Evolutionary conservation across 2,113 vertebrate genomes (phyloP).

Genomic region (Ornithorhynchus anatinus): DNA sequence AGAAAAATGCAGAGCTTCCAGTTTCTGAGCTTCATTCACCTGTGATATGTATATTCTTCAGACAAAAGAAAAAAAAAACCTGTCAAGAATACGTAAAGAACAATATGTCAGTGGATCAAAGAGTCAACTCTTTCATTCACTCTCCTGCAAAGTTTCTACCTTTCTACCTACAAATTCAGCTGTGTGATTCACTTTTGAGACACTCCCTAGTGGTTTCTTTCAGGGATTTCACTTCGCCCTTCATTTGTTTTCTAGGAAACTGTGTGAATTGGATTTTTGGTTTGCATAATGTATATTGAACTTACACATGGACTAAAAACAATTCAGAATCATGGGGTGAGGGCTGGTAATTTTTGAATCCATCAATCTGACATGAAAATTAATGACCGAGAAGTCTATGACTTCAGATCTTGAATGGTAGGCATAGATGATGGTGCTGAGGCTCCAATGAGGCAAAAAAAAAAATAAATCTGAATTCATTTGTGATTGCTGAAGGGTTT

Average conservation of each 20-base stretch:
- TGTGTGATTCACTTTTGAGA: neutral
- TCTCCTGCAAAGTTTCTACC: neutral
- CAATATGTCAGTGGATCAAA: neutral
- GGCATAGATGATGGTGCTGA: neutral
- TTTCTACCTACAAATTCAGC: neutral
- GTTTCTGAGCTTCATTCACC: neutral
- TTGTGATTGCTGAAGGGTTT: no score
- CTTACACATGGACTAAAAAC: neutral
- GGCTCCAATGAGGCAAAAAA: no score
- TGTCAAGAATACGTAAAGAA: neutral
- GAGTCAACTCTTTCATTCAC: fast-evolving
- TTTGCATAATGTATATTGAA: neutral
- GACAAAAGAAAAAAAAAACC: neutral
- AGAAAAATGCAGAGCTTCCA: neutral
- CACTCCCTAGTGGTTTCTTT: neutral
- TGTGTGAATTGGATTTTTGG: neutral
- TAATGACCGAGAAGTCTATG: neutral
- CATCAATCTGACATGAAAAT: neutral
- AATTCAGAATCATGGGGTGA: neutral
- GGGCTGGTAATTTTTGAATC: neutral
- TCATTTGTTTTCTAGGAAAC: neutral
- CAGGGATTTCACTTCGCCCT: neutral
- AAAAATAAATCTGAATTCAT: no score
- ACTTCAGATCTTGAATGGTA: no score
- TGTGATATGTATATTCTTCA: neutral